Percentiles rank a stretch among this genome's conserved stretches.
Conservation (phyloP, 1,140 invertebrate species). For the Tenebrio molitor region DNA sequence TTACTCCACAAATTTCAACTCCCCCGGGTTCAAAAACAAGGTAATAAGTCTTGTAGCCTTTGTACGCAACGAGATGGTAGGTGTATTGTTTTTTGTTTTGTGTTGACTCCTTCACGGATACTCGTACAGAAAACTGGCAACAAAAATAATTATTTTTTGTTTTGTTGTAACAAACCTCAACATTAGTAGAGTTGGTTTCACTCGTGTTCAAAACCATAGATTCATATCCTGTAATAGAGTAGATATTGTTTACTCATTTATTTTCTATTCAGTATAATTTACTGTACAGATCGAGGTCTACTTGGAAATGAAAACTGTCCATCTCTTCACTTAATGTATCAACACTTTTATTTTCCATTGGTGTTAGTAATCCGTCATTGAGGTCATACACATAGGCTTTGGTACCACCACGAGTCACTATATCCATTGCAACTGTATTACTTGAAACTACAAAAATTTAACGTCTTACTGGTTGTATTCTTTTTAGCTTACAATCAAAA, state of each 20-base stretch:
- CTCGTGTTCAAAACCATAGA: background rate
- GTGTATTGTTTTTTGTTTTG: constrained; percentile 45
- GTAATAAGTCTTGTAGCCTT: constrained; percentile 66
- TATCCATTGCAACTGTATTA: constrained; percentile 37
- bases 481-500: constrained; percentile 61
- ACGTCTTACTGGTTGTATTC: background rate
- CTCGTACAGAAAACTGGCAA: constrained; percentile 41
- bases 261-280: constrained; percentile 11
- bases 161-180: constrained; percentile 16
- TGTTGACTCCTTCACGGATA: background rate
- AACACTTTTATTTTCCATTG: constrained; percentile 8
- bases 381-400: constrained; percentile 35
- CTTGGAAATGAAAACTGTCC: constrained; percentile 43
- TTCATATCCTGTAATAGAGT: constrained; percentile 10
- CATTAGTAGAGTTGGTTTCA: constrained; percentile 4
- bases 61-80: constrained; percentile 67
- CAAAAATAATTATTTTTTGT: constrained; percentile 20
- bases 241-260: background rate
- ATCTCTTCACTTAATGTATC: constrained; percentile 30
- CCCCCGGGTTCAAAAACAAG: constrained; percentile 64
- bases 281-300: constrained; percentile 19
- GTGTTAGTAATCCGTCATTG: background rate
- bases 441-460: background rate
- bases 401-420: constrained; percentile 22
- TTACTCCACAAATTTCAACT: constrained; percentile 68